Base-by-base conservation (phyloP, 2,797 vertebrate genomes). In the Neosilurus hyrtlii region DNA sequence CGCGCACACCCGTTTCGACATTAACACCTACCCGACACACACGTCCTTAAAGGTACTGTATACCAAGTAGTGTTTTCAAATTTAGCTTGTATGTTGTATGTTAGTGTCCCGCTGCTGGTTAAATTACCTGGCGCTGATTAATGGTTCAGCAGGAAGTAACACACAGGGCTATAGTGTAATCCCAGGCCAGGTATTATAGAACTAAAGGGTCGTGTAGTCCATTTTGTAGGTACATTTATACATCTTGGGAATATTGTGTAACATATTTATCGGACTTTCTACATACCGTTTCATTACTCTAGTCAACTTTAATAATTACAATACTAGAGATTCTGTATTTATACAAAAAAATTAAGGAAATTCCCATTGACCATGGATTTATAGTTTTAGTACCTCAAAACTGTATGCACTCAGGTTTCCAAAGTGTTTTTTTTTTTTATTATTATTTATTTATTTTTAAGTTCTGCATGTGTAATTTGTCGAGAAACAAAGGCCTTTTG, bases 1-100 rank as follows among this genome's bases (percentile, higher is more conserved):
- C 91, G 89, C 90, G 87, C 89, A 89, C 91, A 89, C 91, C 67
- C 82, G 65, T 73, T 85, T 78, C 26, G 5, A 52, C 80, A 80
- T 76, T 75, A 63, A 76, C 83, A 85, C 76, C 80, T 73, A 74
- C 54, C 87, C 80, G 89, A 92, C 76, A 76, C 79, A 86, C 88
- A 88, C 88, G 88, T 88, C 84, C 54, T 65, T 80, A 80, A 80
- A 62, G 74, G 35, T 4, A 35, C 54, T 43, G 43, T 5, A 43
- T 43, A 56, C 54, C 70, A 62, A 81, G 63, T 37, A 76, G 79
- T 70, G 65, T 76, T 81, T 80, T 67, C 70, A 43, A 52, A 81
- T 84, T 81, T 71, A 15, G 77, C 7, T 84, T 84, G 61, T 84
- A 74, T 59, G 52, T 59, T 67, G 62, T 20, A 30, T 67, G 35